These are phyloP conservation scores for Sycophaga agraensis DNA, from an alignment of 1,140 invertebrate genomes.

Conservation along the genomic window DNA sequence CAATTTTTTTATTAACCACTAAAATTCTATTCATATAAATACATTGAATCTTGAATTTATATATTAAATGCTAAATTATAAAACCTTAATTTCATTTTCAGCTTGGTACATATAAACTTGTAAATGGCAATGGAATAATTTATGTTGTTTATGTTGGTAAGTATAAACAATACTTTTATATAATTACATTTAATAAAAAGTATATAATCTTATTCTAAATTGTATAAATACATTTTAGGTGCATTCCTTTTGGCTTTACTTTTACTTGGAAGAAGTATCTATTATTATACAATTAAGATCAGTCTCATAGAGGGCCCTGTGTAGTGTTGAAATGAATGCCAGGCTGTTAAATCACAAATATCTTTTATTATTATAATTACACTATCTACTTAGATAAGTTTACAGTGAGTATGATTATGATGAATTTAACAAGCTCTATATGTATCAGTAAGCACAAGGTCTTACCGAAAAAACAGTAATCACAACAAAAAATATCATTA, in stretches of 20 bases:
- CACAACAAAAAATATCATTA: conserved; percentile 11
- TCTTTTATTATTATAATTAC: conserved; percentile 26
- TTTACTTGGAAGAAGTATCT: conserved; percentile 76
- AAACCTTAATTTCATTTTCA: conserved; percentile 41
- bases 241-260: conserved; percentile 74
- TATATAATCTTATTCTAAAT: neutral
- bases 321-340: conserved; percentile 52
- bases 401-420: conserved; percentile 21
- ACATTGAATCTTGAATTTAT: too few relatives aligned
- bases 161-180: conserved; percentile 37
- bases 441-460: conserved; percentile 3
- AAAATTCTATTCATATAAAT: neutral
- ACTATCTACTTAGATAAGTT: conserved; percentile 28
- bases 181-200: neutral
- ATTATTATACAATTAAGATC: conserved; percentile 88
- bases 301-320: conserved; percentile 82
- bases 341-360: conserved; percentile 27
- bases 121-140: conserved; percentile 68
- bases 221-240: conserved; percentile 49
- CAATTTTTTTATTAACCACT: too few relatives aligned
- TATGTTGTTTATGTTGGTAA: conserved; percentile 81
- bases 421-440: conserved; percentile 14
- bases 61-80: too few relatives aligned
- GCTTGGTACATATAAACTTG: conserved; percentile 60
- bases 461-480: neutral